phyloP scores from a whole-genome alignment of 2,888 invertebrate species.

The Ennomos erosarius region DNA sequence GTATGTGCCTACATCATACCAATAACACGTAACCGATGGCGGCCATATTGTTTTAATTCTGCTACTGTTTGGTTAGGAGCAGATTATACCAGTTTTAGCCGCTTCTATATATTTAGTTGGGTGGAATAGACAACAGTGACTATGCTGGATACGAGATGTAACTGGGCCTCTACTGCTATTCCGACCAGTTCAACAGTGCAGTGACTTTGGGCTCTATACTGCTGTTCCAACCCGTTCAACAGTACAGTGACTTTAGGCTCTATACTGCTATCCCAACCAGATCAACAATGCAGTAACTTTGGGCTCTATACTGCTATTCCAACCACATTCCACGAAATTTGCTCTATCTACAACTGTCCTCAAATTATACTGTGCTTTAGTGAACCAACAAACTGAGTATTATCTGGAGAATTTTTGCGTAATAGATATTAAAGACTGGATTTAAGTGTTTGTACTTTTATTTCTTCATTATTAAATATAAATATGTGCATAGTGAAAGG shows the following conservation, averaged over 20 bases:
- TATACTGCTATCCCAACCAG: no score
- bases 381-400: constrained; percentile 41
- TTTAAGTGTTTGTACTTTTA: constrained; percentile 31
- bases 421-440: constrained; percentile 29
- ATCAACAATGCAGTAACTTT: no score
- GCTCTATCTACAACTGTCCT: constrained; percentile 4
- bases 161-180: no score
- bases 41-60: constrained; percentile 48
- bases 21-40: constrained; percentile 43
- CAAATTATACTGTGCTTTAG: constrained; percentile 35
- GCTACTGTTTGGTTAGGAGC: constrained; percentile 56
- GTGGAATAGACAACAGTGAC: constrained; percentile 15
- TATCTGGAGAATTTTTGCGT: constrained; percentile 28
- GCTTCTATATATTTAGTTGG: constrained; percentile 36
- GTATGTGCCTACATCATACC: no score
- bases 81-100: constrained; percentile 52
- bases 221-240: no score
- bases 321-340: no score
- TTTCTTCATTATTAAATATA: constrained; percentile 30
- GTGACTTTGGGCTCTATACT: no score
- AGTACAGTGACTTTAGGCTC: no score
- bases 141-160: no score
- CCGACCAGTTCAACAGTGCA: no score
- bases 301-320: no score
- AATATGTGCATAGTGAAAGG: constrained; percentile 20